These are phyloP conservation scores for Napeogenes inachia DNA, from an alignment of 2,888 invertebrate genomes.

Conservation along the genomic window DNA sequence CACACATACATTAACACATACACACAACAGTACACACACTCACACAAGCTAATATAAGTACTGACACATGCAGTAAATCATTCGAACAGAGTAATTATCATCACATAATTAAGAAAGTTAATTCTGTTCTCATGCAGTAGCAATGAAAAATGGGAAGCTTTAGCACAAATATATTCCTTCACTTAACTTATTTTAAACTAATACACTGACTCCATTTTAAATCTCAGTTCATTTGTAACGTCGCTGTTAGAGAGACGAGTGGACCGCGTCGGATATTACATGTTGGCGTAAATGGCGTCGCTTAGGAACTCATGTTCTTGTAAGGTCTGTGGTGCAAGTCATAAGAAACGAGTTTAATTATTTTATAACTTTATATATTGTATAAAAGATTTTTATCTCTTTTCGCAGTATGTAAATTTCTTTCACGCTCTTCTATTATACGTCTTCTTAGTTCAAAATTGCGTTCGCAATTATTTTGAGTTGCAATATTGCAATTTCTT, in stretches of 20 bases:
- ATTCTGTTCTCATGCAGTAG: constrained; percentile 1
- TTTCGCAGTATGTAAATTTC: background rate
- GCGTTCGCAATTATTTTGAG: no score
- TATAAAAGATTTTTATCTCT: background rate
- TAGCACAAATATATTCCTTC: constrained; percentile 9
- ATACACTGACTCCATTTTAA: constrained; percentile 22
- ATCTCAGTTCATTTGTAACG: constrained; percentile 38
- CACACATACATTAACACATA: no score
- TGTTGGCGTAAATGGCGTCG: constrained; percentile 58
- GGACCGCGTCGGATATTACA: constrained; percentile 63
- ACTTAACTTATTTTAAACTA: constrained; percentile 14
- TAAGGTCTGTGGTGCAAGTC: constrained; percentile 42
- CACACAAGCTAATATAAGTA: background rate
- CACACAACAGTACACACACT: no score
- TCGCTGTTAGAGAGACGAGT: constrained; percentile 24
- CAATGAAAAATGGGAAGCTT: constrained; percentile 10
- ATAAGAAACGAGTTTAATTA: constrained; percentile 24
- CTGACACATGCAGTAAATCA: background rate
- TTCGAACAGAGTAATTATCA: constrained; percentile 1
- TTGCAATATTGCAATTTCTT: no score
- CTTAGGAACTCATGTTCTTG: constrained; percentile 53
- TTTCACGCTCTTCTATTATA: no score
- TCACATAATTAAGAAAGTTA: constrained; percentile 3
- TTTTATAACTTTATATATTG: background rate
- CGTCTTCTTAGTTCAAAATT: no score